These are phyloP conservation scores for Xylocampa areola DNA, from an alignment of 2,888 invertebrate genomes.

Conservation along the genomic window DNA sequence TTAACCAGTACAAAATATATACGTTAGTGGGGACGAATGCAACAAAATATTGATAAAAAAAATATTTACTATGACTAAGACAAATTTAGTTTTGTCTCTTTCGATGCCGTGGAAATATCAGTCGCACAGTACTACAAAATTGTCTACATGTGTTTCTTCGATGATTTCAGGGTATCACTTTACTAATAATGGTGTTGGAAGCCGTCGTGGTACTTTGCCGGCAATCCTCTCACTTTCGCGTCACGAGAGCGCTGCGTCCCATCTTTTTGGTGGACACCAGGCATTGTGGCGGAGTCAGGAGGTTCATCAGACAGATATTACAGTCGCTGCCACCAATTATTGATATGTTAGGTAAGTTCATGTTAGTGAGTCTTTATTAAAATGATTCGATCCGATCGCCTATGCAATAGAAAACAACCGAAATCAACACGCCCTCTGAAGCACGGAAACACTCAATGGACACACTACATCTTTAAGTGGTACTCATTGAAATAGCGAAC, in stretches of 20 bases:
- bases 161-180: slow-evolving; percentile 91
- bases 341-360: slow-evolving; percentile 93
- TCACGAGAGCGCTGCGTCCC: slow-evolving; percentile 96
- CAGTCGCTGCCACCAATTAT: slow-evolving; percentile 96
- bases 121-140: too few species aligned
- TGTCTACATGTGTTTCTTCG: background rate
- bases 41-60: too few species aligned
- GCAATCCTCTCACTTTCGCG: slow-evolving; percentile 95
- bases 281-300: slow-evolving; percentile 94
- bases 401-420: background rate
- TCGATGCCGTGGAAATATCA: too few species aligned
- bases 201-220: slow-evolving; percentile 94
- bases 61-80: too few species aligned
- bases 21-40: too few species aligned
- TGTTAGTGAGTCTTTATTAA: background rate
- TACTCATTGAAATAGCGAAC: too few species aligned
- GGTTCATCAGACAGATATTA: slow-evolving; percentile 94
- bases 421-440: too few species aligned
- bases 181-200: slow-evolving; percentile 95
- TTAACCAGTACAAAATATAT: too few species aligned
- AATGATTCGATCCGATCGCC: too few species aligned
- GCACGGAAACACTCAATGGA: too few species aligned
- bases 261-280: slow-evolving; percentile 96
- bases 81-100: too few species aligned
- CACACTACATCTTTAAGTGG: too few species aligned